Evolutionary conservation across 2,113 vertebrate genomes (phyloP).

Genomic region (Scytalopus superciliaris): DNA sequence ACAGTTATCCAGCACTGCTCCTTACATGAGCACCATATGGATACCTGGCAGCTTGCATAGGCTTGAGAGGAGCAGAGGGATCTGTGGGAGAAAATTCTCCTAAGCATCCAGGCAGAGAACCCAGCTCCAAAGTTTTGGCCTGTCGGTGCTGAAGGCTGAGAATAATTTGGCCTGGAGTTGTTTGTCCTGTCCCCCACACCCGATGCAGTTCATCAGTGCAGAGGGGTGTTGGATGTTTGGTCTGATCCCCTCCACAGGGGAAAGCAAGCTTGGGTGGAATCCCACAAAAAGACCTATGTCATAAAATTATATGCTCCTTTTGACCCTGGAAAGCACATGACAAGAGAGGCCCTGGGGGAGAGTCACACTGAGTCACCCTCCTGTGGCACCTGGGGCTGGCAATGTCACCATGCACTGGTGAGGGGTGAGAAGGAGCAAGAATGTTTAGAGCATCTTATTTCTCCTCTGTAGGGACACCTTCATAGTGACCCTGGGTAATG

Average conservation of each 20-base stretch:
- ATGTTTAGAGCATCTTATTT: not conserved
- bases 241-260: not conserved
- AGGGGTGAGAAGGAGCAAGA: not conserved
- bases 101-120: not conserved
- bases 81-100: not conserved
- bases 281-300: not conserved
- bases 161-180: not conserved
- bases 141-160: not conserved
- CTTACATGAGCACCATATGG: not conserved
- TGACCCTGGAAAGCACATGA: not conserved
- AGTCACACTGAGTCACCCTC: not conserved
- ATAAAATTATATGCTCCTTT: not conserved
- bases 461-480: conserved; percentile 75
- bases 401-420: fast-evolving
- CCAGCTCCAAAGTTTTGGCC: not conserved
- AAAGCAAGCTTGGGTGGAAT: not conserved
- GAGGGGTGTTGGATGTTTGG: not conserved
- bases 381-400: not conserved
- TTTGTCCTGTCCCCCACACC: not conserved
- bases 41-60: not conserved
- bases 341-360: not conserved
- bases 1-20: not conserved
- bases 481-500: conserved; percentile 83
- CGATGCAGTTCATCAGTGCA: fast-evolving
- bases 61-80: not conserved